Evolutionary conservation across 1,140 invertebrate species (phyloP).

Genomic region (Drosophila parvula): DNA sequence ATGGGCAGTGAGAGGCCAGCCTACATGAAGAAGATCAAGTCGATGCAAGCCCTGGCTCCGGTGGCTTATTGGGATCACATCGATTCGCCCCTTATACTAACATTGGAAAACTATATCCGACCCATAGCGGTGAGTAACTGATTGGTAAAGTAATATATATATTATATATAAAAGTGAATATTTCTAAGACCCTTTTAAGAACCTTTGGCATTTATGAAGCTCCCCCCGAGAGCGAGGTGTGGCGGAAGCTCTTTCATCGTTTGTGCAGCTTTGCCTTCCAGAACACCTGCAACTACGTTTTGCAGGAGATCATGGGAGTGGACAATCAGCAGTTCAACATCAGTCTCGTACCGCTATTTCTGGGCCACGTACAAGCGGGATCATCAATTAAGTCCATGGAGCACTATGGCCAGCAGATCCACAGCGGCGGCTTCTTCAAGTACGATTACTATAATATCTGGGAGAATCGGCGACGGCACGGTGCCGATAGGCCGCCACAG

Average conservation of each 20-base stretch:
- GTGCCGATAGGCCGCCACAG: conserved; percentile 26
- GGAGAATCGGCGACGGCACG: conserved; percentile 40
- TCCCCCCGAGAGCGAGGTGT: conserved; percentile 58
- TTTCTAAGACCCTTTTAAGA: conserved; percentile 17
- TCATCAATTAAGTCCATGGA: conserved; percentile 42
- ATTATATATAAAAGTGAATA: not conserved
- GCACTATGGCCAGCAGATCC: conserved; percentile 50
- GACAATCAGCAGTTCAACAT: conserved; percentile 85
- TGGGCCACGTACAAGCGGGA: conserved; percentile 42
- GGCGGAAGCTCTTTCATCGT: conserved; percentile 32
- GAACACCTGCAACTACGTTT: conserved; percentile 85
- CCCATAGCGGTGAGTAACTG: conserved; percentile 4
- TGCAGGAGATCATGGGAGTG: conserved; percentile 85
- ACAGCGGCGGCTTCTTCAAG: conserved; percentile 56
- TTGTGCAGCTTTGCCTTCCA: conserved; percentile 54
- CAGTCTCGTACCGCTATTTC: conserved; percentile 15
- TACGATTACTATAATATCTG: conserved; percentile 30
- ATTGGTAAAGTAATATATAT: not conserved
- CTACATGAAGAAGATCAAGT: conserved; percentile 88
- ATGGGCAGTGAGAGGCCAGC: conserved; percentile 87
- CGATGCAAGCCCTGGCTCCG: conserved; percentile 87
- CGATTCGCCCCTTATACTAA: conserved; percentile 3
- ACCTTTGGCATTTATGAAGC: conserved; percentile 60
- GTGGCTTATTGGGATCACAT: conserved; percentile 73
- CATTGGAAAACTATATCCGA: conserved; percentile 8